These are phyloP conservation scores for Psittacula derbiana DNA, from an alignment of 2,797 vertebrate species.

Conservation along the genomic window DNA sequence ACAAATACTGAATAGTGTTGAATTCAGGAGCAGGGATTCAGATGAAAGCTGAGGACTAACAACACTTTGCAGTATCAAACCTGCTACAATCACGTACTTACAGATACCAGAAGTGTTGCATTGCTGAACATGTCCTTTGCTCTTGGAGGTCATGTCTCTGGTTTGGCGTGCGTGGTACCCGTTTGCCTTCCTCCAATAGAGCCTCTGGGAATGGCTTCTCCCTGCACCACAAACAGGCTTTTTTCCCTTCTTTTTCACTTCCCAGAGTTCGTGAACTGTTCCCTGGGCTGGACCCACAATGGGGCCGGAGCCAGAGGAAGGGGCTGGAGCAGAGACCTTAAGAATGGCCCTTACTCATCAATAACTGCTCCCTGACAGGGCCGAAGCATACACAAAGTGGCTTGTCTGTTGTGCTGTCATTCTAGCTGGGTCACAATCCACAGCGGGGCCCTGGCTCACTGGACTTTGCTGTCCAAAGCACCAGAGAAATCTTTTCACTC, in stretches of 20 bases:
- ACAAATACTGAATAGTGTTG: neutral
- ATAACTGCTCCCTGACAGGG: slow-evolving; percentile 74
- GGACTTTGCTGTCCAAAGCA: neutral
- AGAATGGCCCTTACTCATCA: slow-evolving; percentile 72
- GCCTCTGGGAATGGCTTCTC: slow-evolving; percentile 4
- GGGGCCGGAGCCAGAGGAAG: slow-evolving; percentile 40
- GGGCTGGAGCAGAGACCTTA: slow-evolving; percentile 38
- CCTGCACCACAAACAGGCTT: slow-evolving; percentile 3
- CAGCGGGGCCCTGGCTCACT: slow-evolving; percentile 19
- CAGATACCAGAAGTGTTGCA: neutral
- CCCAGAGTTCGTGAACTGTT: slow-evolving; percentile 56
- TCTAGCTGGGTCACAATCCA: slow-evolving; percentile 57
- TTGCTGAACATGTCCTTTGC: neutral
- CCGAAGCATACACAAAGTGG: slow-evolving; percentile 65
- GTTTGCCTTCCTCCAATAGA: neutral
- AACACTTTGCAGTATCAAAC: neutral
- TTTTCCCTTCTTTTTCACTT: slow-evolving; percentile 57
- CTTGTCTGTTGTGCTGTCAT: slow-evolving; percentile 67
- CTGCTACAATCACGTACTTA: neutral
- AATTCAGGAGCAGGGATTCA: neutral
- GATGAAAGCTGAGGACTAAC: neutral
- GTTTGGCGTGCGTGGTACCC: neutral
- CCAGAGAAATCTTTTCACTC: neutral
- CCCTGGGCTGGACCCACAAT: slow-evolving; percentile 54
- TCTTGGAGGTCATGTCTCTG: neutral